Evolutionary conservation across 2,797 vertebrate species (phyloP), one percentile per base, ranked within the genome.

Genomic region (Liasis olivaceus): DNA sequence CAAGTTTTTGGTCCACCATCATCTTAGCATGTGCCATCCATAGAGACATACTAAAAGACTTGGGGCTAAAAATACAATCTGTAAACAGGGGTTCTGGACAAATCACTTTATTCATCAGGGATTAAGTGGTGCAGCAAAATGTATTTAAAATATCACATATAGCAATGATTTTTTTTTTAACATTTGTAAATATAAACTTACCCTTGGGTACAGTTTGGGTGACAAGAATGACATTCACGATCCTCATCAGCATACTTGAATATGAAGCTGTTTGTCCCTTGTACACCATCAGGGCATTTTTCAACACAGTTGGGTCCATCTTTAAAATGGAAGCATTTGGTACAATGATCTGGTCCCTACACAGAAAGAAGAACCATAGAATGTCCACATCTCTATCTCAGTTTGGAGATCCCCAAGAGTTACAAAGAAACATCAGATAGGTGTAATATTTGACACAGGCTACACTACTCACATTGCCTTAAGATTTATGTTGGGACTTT

Each of bases 281-380:
- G 99, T 89, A 99, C 96, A 60, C 99, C 99, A 17, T 99, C 99
- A 0, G 99, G 99, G 93, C 99, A 99, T 94, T 99, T 99, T 94
- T 99, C 99, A 96, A 99, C 99, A 89, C 99, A 99, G 63, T 99
- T 99, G 5, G 99, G 99, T 26, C 99, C 99, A 77, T 99, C 99
- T 97, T 99, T 99, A 97, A 99, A 99, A 97, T 99, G 98, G 92
- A 98, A 98, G 89, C 99, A 99, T 97, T 98, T 98, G 0, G 98
- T 98, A 93, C 99, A 99, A 90, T 99, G 99, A 96, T 99, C 99
- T 2, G 99, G 98, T 56, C 99, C 99, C 99, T 99, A 95, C 20
- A 89, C n/a, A 95, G 63, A 0, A 0, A 15, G n/a, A 90, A 93
- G 91, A 51, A 3, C 3, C 1, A 2, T 0, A 7, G 88, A 86